Evolutionary conservation across 2,113 vertebrate species (phyloP).

Genomic region (Tonatia bakeri): DNA sequence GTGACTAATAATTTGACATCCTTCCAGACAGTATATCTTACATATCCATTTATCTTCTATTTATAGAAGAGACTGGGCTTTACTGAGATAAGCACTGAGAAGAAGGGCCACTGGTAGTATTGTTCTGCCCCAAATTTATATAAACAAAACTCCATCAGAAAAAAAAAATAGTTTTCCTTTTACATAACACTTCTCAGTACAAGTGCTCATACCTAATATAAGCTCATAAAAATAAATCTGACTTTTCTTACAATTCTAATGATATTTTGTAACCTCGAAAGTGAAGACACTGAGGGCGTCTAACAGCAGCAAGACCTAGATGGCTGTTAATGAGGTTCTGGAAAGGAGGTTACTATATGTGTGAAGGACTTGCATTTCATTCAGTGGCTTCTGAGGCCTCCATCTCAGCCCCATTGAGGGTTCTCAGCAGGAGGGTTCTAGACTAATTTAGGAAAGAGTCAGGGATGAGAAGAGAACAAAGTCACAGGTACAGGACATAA

Average conservation of each 20-base stretch:
- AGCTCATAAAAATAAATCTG: not conserved
- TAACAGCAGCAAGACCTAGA: not conserved
- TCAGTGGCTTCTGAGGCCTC: not conserved
- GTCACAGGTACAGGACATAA: not conserved
- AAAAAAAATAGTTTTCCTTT: conserved; percentile 2
- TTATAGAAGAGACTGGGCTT: not conserved
- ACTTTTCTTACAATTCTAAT: not conserved
- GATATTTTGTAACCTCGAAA: not conserved
- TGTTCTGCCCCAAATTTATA: not conserved
- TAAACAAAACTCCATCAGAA: conserved; percentile 16
- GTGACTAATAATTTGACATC: not conserved
- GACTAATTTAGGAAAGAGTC: not conserved
- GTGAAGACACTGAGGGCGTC: not conserved
- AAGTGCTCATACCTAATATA: not conserved
- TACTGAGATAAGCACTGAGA: not conserved
- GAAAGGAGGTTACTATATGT: not conserved
- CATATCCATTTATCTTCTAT: not conserved
- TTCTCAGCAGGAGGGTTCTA: not conserved
- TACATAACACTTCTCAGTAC: not conserved
- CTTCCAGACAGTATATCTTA: not conserved
- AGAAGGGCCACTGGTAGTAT: not conserved
- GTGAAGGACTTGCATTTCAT: not conserved
- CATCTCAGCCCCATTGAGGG: not conserved
- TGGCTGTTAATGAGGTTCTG: not conserved
- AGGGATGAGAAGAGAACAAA: not conserved